Percentiles rank a stretch among this genome's conserved stretches.
These are phyloP conservation scores for Anguilla megastoma DNA, from an alignment of 2,797 vertebrate genomes.

Conservation along the genomic window DNA sequence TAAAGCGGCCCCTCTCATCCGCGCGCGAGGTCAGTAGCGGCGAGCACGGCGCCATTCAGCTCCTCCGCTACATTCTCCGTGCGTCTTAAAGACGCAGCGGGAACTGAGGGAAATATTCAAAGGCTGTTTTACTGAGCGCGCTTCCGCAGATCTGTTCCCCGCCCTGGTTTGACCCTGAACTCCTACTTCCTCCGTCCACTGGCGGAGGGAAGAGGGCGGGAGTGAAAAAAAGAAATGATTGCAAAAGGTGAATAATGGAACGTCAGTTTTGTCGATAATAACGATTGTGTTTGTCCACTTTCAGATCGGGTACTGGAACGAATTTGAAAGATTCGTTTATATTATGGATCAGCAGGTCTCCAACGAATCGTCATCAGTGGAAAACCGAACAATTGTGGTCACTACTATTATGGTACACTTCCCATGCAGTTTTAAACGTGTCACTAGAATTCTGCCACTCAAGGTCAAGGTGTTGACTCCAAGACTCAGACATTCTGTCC, in stretches of 20 bases:
- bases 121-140: slow-evolving; percentile 61
- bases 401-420: slow-evolving; percentile 99
- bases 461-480: slow-evolving; percentile 82
- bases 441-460: slow-evolving; percentile 82
- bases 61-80: background rate
- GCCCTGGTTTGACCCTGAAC: slow-evolving; percentile 32
- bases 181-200: slow-evolving; percentile 30
- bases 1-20: background rate
- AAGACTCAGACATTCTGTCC: slow-evolving; percentile 81
- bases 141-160: slow-evolving; percentile 37
- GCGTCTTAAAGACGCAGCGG: slow-evolving; percentile 35
- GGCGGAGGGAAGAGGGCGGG: background rate
- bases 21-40: background rate
- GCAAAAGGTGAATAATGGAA: background rate
- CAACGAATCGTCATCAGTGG: slow-evolving; percentile 92
- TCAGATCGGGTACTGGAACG: slow-evolving; percentile 98
- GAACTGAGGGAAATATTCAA: slow-evolving; percentile 51
- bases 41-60: background rate
- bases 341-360: slow-evolving; percentile 87
- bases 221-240: slow-evolving; percentile 10
- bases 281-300: slow-evolving; percentile 63
- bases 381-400: slow-evolving; percentile 99
- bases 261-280: slow-evolving; percentile 44
- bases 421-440: slow-evolving; percentile 79
- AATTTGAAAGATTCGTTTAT: slow-evolving; percentile 95